Percentiles rank a stretch among this genome's conserved stretches.
phyloP scores from a whole-genome alignment of 2,888 invertebrate species.

The Rhodophaea formosa region DNA sequence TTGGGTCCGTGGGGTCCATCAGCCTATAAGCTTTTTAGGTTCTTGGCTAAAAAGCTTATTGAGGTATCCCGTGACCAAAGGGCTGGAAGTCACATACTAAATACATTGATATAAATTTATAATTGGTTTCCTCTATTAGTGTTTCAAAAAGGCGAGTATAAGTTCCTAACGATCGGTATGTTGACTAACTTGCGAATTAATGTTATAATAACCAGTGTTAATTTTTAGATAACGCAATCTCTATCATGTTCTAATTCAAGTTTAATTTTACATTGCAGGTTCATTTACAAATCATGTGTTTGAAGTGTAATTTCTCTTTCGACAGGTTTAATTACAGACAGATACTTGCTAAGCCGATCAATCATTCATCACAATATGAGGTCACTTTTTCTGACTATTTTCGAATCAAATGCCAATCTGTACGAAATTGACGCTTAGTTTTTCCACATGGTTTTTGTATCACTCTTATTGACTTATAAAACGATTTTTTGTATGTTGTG shows the following conservation, averaged over 20 bases:
- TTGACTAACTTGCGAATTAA: too few species aligned
- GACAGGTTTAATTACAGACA: conserved; percentile 4
- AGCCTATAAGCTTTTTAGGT: too few species aligned
- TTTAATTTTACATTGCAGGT: not conserved
- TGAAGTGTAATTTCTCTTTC: not conserved
- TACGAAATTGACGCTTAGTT: conserved; percentile 8
- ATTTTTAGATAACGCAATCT: not conserved
- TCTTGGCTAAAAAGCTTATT: too few species aligned
- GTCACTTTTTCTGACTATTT: conserved; percentile 15
- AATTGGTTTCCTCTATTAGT: too few species aligned
- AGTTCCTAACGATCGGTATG: too few species aligned
- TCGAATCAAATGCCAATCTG: conserved; percentile 1
- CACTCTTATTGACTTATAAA: conserved; percentile 20
- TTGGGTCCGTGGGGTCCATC: too few species aligned
- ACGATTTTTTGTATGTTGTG: conserved; percentile 5
- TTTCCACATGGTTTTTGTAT: conserved; percentile 13
- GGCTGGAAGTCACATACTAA: too few species aligned
- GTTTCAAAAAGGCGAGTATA: too few species aligned
- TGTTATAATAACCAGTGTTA: too few species aligned
- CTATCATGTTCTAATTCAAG: not conserved
- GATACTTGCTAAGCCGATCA: not conserved
- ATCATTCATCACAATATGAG: conserved; percentile 9
- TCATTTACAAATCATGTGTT: not conserved
- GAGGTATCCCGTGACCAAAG: too few species aligned
- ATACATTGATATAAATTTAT: too few species aligned